Conservation (phyloP, 2,888 invertebrate species). For the Macaria notata region DNA sequence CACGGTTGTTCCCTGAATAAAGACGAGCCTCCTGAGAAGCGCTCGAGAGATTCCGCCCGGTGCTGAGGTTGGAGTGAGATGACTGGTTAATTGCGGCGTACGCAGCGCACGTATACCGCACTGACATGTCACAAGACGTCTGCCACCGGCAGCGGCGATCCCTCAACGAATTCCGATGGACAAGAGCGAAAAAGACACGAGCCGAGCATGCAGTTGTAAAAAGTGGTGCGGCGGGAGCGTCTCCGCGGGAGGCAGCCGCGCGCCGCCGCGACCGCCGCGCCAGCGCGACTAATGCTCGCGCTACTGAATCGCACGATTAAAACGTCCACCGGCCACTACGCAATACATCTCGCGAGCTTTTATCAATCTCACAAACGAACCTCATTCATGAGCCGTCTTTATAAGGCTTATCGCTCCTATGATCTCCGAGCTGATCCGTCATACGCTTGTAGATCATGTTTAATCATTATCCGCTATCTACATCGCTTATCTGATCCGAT, state of each 20-base stretch:
- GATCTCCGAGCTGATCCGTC: constrained; percentile 31
- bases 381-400: constrained; percentile 46
- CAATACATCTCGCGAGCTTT: constrained; percentile 41
- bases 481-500: constrained; percentile 27
- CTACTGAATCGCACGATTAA: constrained; percentile 61
- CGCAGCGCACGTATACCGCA: constrained; percentile 71
- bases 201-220: constrained; percentile 74
- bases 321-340: constrained; percentile 48
- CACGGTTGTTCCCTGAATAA: constrained; percentile 71
- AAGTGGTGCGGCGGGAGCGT: constrained; percentile 65
- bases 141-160: constrained; percentile 80
- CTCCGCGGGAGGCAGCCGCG: constrained; percentile 69
- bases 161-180: constrained; percentile 79
- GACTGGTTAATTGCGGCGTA: constrained; percentile 76
- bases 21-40: constrained; percentile 58
- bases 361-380: constrained; percentile 46
- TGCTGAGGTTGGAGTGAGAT: constrained; percentile 58
- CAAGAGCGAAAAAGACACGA: constrained; percentile 82
- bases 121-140: constrained; percentile 80
- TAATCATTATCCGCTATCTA: constrained; percentile 28
- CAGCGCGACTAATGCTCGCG: constrained; percentile 40
- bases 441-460: constrained; percentile 32
- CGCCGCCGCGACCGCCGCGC: constrained; percentile 40
- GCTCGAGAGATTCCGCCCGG: constrained; percentile 53
- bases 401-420: constrained; percentile 30